Evolutionary conservation across 2,888 invertebrate species (phyloP), one percentile per base, ranked within the genome.

Genomic region (Molanna angustata): DNA sequence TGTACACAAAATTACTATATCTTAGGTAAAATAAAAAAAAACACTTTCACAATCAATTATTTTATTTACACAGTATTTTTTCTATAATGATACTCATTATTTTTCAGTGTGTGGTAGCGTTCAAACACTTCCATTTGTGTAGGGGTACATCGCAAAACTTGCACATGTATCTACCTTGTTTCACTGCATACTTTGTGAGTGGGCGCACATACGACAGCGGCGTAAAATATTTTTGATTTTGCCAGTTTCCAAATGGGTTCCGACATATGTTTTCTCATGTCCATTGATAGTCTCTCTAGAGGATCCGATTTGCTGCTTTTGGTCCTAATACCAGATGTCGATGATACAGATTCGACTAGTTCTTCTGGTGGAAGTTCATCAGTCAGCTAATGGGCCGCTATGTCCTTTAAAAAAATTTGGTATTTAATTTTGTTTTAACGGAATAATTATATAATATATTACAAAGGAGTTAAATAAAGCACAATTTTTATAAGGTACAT

Each of bases 131-230:
- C 4, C 27, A 20, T 22, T 27, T 49, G 18, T 49, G 52, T 40
- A 57, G 27, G 17, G 59, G 49, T 20, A 59, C 49, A 18, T 57
- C 40, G 40, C 56, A 60, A 49, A 39, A 58, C 49, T 54, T 48
- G 44, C 57, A 60, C 14, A 50, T 44, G 33, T 54, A 57, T 40
- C 52, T 13, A n/a, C n/a, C n/a, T n/a, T n/a, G n/a, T 35, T 56
- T 53, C 49, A 54, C 20, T 32, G 55, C 53, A 41, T 35, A 44
- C 52, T 46, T 59, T 45, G 57, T 59, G 31, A 57, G 46, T 31
- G 14, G 39, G 56, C 41, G 52, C 57, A 59, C 46, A 60, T 57
- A 47, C 57, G 57, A 22, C 59, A 60, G 55, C 57, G 57, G 45
- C 45, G 49, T 53, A 19, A 51, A 46, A 57, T 49, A 48, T 31